Evolutionary conservation across 2,113 vertebrate species (phyloP), one percentile per base, ranked within the genome.

Genomic region (Falcunculus frontatus): DNA sequence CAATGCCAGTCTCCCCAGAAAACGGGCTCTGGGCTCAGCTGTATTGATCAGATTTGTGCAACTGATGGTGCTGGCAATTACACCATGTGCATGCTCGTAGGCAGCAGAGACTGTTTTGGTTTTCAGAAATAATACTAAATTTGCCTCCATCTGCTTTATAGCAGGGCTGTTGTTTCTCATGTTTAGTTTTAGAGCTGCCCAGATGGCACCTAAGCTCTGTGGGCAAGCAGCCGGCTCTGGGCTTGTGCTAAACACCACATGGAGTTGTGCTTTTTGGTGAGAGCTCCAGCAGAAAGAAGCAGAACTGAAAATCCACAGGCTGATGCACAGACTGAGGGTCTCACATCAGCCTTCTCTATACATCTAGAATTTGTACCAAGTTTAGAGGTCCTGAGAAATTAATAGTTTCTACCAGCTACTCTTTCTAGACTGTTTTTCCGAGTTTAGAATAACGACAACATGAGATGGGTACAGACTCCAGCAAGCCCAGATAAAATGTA

Each of bases 1-100:
- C 97, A 97, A 97, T 96, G 90, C 94, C 90, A 80, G 85, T 70
- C 67, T 86, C 39, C 62, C 49, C 83, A 82, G 81, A 92, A 97
- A 84, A 88, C 0, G 37, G 85, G 37, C 87, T 87, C 63, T 68
- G 85, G 76, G 68, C 41, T 93, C 73, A 78, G 72, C 64, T 64
- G 53, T 47, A 89, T 57, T 2, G 74, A 90, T 67, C 59, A 35
- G 75, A 67, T 82, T 78, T 65, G 67, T 62, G 57, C 47, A 81
- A 92, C 44, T 63, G 42, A 39, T 75, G 44, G 49, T 75, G 63
- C n/a, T 1, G 7, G 67, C 0, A 11, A 76, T 76, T 83, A 65
- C 35, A 65, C 49, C 68, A 81, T 19, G 52, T 91, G 72, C 73
- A 64, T 0, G 3, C 47, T 56, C 82, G 70, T 33, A 32, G 53